Evolutionary conservation across 2,113 vertebrate genomes (phyloP).

Genomic region (Gavialis gangeticus): DNA sequence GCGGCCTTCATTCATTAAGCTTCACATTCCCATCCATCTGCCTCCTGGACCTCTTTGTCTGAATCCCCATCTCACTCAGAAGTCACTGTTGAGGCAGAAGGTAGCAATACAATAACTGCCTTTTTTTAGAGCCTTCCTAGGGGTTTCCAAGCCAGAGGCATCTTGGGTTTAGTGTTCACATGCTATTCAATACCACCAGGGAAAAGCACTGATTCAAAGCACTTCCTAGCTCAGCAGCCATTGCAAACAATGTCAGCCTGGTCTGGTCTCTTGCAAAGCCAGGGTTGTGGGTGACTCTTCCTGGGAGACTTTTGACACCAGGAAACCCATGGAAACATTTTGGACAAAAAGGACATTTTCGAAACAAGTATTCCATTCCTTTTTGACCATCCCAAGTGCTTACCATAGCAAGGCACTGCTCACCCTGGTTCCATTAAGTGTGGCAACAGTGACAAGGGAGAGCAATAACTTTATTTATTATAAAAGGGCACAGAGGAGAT

Average conservation of each 20-base stretch:
- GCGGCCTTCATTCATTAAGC: neutral
- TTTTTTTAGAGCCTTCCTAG: neutral
- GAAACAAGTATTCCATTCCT: neutral
- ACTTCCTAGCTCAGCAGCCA: neutral
- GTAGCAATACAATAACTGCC: neutral
- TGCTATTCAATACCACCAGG: neutral
- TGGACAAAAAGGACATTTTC: neutral
- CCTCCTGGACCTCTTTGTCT: too few relatives aligned
- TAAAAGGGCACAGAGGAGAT: neutral
- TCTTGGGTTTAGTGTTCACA: neutral
- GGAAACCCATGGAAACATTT: neutral
- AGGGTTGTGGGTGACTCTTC: rapidly evolving
- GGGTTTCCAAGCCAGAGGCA: neutral
- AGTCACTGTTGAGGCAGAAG: neutral
- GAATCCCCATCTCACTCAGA: too few relatives aligned
- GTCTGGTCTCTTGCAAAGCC: neutral
- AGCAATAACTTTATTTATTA: neutral
- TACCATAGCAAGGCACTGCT: neutral
- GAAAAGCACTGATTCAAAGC: rapidly evolving
- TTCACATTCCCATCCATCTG: too few relatives aligned
- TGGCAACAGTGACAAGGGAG: neutral
- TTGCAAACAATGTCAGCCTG: neutral
- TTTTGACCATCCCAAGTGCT: neutral
- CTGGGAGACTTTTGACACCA: neutral
- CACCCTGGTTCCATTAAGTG: neutral